Percentiles rank a stretch among this genome's conserved stretches.
Evolutionary conservation across 1,140 invertebrate species (phyloP).

Genomic region (Lamellibrachia luymesi): DNA sequence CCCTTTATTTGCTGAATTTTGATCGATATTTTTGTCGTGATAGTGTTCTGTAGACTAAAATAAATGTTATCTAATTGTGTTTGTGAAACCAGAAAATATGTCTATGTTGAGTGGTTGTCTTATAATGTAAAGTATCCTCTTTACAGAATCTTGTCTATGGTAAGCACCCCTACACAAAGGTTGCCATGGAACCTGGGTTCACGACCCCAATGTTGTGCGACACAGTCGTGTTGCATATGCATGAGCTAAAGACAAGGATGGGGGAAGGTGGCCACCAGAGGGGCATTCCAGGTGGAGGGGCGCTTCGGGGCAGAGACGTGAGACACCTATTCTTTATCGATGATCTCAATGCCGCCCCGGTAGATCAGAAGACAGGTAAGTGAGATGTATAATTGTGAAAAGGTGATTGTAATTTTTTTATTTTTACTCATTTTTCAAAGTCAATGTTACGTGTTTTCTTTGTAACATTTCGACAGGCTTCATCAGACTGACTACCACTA

Average conservation of each 20-base stretch:
- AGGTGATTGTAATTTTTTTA: too few species aligned
- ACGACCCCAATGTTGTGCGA: slow-evolving; percentile 37
- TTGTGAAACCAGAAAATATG: too few species aligned
- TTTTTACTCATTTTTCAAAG: too few species aligned
- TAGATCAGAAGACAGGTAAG: slow-evolving; percentile 10
- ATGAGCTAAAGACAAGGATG: slow-evolving; percentile 41
- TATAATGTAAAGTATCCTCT: neutral
- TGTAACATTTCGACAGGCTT: too few species aligned
- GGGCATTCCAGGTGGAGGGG: neutral
- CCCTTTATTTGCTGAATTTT: too few species aligned
- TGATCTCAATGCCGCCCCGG: slow-evolving; percentile 45
- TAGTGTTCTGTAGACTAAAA: too few species aligned
- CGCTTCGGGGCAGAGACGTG: neutral
- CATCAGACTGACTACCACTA: too few species aligned
- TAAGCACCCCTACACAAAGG: slow-evolving; percentile 37
- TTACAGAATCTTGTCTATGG: neutral
- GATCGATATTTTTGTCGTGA: too few species aligned
- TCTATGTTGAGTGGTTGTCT: neutral
- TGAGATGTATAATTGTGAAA: neutral
- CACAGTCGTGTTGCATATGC: slow-evolving; percentile 40
- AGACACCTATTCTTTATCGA: slow-evolving; percentile 51
- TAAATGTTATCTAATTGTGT: too few species aligned
- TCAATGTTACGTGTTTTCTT: too few species aligned
- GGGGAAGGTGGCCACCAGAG: neutral
- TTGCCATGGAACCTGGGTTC: slow-evolving; percentile 38